Evolutionary conservation across 2,888 invertebrate species (phyloP), one percentile per base, ranked within the genome.

Genomic region (Orthosia gracilis): DNA sequence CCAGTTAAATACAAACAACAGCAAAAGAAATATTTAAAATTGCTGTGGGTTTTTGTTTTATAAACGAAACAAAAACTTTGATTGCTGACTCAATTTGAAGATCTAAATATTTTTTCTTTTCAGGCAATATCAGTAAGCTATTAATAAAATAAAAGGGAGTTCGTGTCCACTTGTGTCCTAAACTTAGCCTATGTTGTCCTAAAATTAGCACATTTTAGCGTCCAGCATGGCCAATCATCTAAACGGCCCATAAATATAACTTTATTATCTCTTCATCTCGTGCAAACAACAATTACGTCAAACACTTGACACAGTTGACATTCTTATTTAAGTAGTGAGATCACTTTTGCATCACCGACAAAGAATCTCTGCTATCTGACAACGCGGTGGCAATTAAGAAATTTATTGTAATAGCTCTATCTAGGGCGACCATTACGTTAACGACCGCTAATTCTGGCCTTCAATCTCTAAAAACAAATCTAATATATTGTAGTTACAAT

Each of bases 341-440:
- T 94, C 93, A 94, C 91, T 92, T 94, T 94, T 92, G 92, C 95
- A 94, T 95, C 96, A 95, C 88, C 91, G 91, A 89, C 89, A 84
- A 93, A 90, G 94, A 96, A 96, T 96, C 94, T 94, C 93, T 84
- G 91, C 91, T 82, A 88, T 91, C 89, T 87, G 87, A 91, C 91
- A 91, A 91, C 90, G 85, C 85, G 76, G 79, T 76, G 89, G 91
- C 94, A 95, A 95, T 96, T 96, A 96, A 95, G 94, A 94, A 94
- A 96, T 96, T 94, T 94, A 94, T 94, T 93, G 91, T 94, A 92
- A 94, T 91, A 91, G 91, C 91, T 91, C 87, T 92, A 94, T 94
- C 92, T 94, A 92, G 95, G 91, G 87, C 94, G 88, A 78, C 92
- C 92, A 94, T 95, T 95, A 94, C 88, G 81, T 91, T 95, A 95